Base-by-base conservation (phyloP, 2,113 vertebrate species). In the Equus przewalskii region DNA sequence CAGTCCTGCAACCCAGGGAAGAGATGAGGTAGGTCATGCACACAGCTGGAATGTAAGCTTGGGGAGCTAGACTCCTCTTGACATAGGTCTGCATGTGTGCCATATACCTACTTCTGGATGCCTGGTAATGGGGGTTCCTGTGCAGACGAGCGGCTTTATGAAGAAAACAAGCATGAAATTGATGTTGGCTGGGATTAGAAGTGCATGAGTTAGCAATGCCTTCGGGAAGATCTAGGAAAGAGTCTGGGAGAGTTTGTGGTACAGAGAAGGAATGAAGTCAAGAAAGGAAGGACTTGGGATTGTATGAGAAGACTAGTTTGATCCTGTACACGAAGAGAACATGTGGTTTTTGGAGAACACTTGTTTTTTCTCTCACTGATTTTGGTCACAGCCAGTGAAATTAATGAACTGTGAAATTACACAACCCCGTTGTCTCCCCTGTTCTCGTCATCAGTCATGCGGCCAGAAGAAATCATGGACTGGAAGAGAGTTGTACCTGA, bases 11-110 rank as follows among this genome's bases (percentile, higher is more conserved):
- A 9, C 44, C 70, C 19, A 2, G 0, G 1, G 44, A 14, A 58
- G 33, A 6, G 41, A 5, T 7, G 19, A 30, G 2, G 4, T 56
- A 2, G 7, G 12, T 30, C 14, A 1, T 2, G 1, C 24, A 12
- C 11, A 28, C 7, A 36, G 28, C 30, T 4, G 8, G 54, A 28
- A 1, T 28, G 7, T 21, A 33, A 36, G n/a, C 9, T 22, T 1
- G 6, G 19, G 8, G 4, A 33, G 16, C 7, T 15, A n/a, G 33
- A 0, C 6, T 33, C 18, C 36, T 80, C 58, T n/a, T 41, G 24
- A 46, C 16, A 15, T 4, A 6, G n/a, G 21, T 11, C 56, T 69
- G n/a, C 19, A 15, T 1, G 2, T 60, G 24, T 15, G 7, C 15
- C 4, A 3, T 12, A 6, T 28, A 8, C 12, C 46, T 33, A 5